Percentiles rank a stretch among this genome's conserved stretches.
phyloP scores from a whole-genome alignment of 2,888 invertebrate genomes.

The Brachypterus glaber region DNA sequence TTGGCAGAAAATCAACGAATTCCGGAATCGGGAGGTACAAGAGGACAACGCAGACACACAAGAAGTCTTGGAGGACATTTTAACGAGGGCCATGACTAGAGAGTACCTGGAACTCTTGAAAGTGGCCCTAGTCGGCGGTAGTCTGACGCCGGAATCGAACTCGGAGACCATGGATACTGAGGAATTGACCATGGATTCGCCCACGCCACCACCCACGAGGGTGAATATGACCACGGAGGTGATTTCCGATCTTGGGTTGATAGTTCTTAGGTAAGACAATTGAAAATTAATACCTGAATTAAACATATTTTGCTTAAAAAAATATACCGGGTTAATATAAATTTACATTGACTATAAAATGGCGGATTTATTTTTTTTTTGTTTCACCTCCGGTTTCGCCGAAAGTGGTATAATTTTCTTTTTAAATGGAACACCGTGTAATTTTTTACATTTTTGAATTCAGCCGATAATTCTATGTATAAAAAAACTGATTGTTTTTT shows the following conservation, averaged over 20 bases:
- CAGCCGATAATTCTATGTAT: no score
- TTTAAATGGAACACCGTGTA: no score
- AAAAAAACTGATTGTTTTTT: no score
- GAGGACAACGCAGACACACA: slow-evolving; percentile 73
- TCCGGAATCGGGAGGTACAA: slow-evolving; percentile 66
- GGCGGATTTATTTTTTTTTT: no score
- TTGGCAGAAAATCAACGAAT: slow-evolving; percentile 69
- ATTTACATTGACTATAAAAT: no score
- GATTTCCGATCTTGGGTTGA: slow-evolving; percentile 79
- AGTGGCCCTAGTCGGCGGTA: slow-evolving; percentile 65
- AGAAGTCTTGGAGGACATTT: slow-evolving; percentile 76
- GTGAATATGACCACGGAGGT: slow-evolving; percentile 53
- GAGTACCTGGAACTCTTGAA: slow-evolving; percentile 78
- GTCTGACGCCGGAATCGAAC: slow-evolving; percentile 44
- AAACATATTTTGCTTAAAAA: no score
- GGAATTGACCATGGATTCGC: slow-evolving; percentile 61
- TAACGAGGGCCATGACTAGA: slow-evolving; percentile 75
- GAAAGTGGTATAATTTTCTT: no score
- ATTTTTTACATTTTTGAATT: no score
- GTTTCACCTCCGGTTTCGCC: no score
- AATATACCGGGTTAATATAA: no score
- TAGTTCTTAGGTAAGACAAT: no score
- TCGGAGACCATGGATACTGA: slow-evolving; percentile 55
- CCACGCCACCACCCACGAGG: slow-evolving; percentile 42
- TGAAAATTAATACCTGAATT: no score